phyloP scores from a whole-genome alignment of 2,113 vertebrate genomes.

The Gopherus flavomarginatus region DNA sequence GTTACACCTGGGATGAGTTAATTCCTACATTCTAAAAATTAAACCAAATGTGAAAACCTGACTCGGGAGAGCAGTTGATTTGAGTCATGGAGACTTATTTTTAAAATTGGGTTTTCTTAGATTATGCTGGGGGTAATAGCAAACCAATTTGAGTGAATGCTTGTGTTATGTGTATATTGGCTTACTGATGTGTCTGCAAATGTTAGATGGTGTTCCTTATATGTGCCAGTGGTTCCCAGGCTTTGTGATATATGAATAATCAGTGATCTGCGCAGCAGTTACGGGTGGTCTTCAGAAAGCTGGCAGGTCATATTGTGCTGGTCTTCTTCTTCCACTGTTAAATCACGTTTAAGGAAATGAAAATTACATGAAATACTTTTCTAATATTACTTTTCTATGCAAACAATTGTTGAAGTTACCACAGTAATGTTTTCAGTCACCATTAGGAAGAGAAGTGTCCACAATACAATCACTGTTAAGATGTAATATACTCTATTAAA shows the following conservation, averaged over 20 bases:
- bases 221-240: not conserved
- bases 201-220: not conserved
- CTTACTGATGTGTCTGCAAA: not conserved
- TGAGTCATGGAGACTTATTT: not conserved
- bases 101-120: not conserved
- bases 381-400: not conserved
- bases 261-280: not conserved
- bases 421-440: not conserved
- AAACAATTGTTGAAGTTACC: not conserved
- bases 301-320: not conserved
- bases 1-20: not conserved
- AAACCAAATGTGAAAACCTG: slow-evolving; percentile 30
- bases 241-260: not conserved
- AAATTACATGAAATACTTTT: not conserved
- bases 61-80: not conserved
- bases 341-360: not conserved
- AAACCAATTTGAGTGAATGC: not conserved
- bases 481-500: fast-evolving
- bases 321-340: slow-evolving; percentile 1
- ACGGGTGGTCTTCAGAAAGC: not conserved
- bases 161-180: not conserved
- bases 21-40: not conserved
- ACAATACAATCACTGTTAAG: not conserved
- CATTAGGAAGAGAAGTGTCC: not conserved
- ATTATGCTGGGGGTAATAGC: not conserved